phyloP scores from a whole-genome alignment of 2,797 vertebrate species.

The Cyprinella venusta region DNA sequence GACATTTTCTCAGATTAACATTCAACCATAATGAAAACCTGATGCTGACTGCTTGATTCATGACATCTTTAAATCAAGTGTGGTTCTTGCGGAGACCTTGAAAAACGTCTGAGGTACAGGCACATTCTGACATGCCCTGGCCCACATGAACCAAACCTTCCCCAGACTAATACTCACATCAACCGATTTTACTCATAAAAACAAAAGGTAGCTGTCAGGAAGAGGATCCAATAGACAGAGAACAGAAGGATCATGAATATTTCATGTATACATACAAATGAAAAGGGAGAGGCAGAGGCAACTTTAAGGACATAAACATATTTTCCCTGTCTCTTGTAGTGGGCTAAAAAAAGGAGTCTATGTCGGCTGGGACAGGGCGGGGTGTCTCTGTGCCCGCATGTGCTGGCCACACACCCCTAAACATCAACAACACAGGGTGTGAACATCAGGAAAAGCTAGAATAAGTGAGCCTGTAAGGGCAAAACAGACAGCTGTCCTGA shows the following conservation, averaged over 20 bases:
- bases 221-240: conserved; percentile 41
- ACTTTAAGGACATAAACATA: conserved; percentile 18
- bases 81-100: not conserved
- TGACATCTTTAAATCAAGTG: conserved; percentile 7
- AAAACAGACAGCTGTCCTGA: conserved; percentile 18
- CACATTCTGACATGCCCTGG: not conserved
- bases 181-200: not conserved
- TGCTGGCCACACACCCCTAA: conserved; percentile 52
- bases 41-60: conserved; percentile 3
- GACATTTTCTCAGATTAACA: conserved; percentile 16
- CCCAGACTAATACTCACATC: conserved; percentile 6
- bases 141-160: not conserved
- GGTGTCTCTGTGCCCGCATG: not conserved
- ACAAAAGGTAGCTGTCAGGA: conserved; percentile 38
- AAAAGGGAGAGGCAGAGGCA: not conserved
- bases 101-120: not conserved
- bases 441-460: conserved; percentile 7
- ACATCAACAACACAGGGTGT: conserved; percentile 28
- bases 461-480: not conserved
- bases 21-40: conserved; percentile 16
- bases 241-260: conserved; percentile 46
- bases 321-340: conserved; percentile 1
- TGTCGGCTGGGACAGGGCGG: conserved; percentile 7
- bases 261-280: not conserved
- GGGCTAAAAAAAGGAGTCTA: conserved; percentile 14